Conservation (phyloP, 1,140 invertebrate species). For the Zaprionus camerounensis region DNA sequence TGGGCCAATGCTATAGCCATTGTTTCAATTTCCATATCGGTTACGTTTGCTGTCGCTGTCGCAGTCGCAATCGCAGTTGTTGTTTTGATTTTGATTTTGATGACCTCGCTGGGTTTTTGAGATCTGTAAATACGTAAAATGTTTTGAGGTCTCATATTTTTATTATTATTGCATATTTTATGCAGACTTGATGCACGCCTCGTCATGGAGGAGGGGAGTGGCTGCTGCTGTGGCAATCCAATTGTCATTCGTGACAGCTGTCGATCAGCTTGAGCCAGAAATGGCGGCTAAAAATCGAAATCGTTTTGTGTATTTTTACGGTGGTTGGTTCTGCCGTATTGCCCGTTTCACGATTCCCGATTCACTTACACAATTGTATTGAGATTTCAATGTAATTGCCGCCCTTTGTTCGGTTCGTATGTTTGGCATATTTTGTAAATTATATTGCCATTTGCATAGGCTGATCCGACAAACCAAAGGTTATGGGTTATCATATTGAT, state of each 20-base stretch:
- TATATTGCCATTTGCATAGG: conserved; percentile 62
- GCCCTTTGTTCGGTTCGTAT: conserved; percentile 62
- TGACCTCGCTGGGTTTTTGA: conserved; percentile 62
- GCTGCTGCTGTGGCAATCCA: conserved; percentile 52
- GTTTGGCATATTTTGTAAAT: conserved; percentile 76
- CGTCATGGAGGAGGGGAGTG: background rate
- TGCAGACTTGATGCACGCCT: conserved; percentile 1
- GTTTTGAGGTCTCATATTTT: conserved; percentile 70
- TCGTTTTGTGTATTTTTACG: conserved; percentile 44
- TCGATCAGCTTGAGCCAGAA: conserved; percentile 63
- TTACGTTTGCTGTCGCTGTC: conserved; percentile 26
- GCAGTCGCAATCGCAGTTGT: conserved; percentile 22
- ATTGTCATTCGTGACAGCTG: conserved; percentile 81
- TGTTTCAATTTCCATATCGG: conserved; percentile 77
- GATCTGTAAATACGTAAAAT: conserved; percentile 63
- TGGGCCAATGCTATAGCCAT: conserved; percentile 49
- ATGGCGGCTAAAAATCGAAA: conserved; percentile 73
- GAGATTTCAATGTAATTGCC: conserved; percentile 66
- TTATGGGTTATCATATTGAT: conserved; percentile 4
- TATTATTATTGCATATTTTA: conserved; percentile 81
- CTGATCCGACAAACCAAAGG: conserved; percentile 6
- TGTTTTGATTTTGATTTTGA: conserved; percentile 77
- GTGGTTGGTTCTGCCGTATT: conserved; percentile 56
- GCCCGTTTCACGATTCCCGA: conserved; percentile 15
- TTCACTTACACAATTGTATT: conserved; percentile 35